Base-by-base conservation (phyloP, 1,140 invertebrate species). In the Procambarus virginalis region DNA sequence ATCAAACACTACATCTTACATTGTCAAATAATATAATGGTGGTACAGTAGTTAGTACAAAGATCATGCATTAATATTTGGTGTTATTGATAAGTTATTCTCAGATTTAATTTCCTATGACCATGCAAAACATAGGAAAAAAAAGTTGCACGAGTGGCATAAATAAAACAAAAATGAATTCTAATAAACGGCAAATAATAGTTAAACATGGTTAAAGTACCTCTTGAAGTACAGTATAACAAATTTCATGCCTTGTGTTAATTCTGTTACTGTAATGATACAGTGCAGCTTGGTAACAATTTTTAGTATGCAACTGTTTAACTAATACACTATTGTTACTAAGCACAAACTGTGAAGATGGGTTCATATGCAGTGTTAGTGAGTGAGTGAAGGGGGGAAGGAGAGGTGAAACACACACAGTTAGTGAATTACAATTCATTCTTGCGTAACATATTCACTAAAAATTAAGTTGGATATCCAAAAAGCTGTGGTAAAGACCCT, bases 321-420 rank as follows among this genome's bases (percentile, higher is more conserved):
- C 3, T 77, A 34, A 6, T n/a, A 81, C 9, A 81, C 46, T 60
- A n/a, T 81, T 82, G 48, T 82, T 45, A 45, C 17, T 68, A 22
- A 81, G 48, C 51, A 81, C 51, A 8, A 51, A 60, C 34, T 22
- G 51, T 22, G 55, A 60, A 81, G 78, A 55, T 22, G 12, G 17
- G 2, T n/a, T 64, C 22, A 81, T 45, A 81, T 81, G 79, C 79
- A 82, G 51, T 68, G 80, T 82, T 60, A 20, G 79, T 9, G n/a
- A 48, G 76, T 68, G 34, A 82, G 22, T 68, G 17, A 17, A 45
- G n/a, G 12, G 60, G 55, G 48, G 78, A 79, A 34, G 34, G 48
- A 55, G 51, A 45, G 78, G 3, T 45, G 10, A 60, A 81, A n/a
- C 22, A 9, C 22, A 68, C 6, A 60, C 46, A 64, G 46, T 82